Evolutionary conservation across 1,140 invertebrate species (phyloP), one percentile per base, ranked within the genome.

Genomic region (Drepana arcuata): DNA sequence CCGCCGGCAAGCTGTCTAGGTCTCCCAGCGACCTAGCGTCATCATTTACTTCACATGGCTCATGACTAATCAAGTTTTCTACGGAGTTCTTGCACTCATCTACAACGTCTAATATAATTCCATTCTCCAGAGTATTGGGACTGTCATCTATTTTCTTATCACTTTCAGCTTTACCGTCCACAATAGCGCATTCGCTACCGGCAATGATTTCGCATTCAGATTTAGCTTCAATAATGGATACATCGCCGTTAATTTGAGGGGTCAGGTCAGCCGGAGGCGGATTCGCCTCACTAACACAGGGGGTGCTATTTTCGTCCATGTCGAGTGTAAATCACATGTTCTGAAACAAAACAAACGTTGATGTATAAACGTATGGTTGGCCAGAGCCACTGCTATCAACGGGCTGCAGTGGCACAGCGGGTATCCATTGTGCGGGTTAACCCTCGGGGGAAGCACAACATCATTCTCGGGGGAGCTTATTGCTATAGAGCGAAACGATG

Each of bases 1-100:
- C 74, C 0, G 59, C 74, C 5, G 78, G 72, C 35, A 79, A 54
- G 24, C 78, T 82, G 28, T 79, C 78, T 15, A 81, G 42, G 35
- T 81, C 77, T 0, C 74, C 70, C 16, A 82, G 34, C 1, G 74
- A 79, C 2, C 72, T 52, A 1, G 52, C 71, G 23, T 80, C 75
- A 34, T 82, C 77, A 15, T 66, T 67, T 7, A 55, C 57, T 56
- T 81, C 77, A 48, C 67, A 69, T 1, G 53, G 57, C 9, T 72
- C 75, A 26, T 58, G 65, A 26, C n/a, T n/a, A n/a, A n/a, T n/a
- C n/a, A n/a, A n/a, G n/a, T n/a, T n/a, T n/a, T 57, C 66, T 7
- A 62, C 53, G 12, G 4, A 3, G 10, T 61, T 61, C 10, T 58
- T 46, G 23, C 66, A 62, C 35, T 73, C 72, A 33, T 55, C 48